Percentiles rank a stretch among this genome's conserved stretches.
phyloP scores from a whole-genome alignment of 2,113 vertebrate genomes.

The Pogonocichla stellata region DNA sequence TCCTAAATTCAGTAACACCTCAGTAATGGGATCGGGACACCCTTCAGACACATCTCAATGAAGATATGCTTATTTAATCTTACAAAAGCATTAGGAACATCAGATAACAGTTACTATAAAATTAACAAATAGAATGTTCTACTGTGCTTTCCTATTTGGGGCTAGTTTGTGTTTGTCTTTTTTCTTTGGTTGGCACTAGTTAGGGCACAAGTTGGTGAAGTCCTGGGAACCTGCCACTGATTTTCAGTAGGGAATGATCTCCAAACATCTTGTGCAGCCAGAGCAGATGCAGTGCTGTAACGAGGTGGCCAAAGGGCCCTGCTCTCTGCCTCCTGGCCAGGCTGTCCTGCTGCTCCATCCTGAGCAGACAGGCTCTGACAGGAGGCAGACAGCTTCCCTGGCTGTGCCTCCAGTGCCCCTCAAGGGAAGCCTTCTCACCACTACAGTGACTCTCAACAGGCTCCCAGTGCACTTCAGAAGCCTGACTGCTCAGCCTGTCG shows the following conservation, averaged over 20 bases:
- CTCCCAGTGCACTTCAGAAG: background rate
- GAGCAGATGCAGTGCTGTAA: background rate
- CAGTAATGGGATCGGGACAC: background rate
- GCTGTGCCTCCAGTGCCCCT: background rate
- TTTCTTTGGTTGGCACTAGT: background rate
- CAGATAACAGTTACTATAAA: background rate
- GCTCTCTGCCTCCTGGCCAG: background rate
- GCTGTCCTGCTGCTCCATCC: background rate
- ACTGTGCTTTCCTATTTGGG: background rate
- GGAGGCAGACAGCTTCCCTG: background rate
- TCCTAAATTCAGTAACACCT: background rate
- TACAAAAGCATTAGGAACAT: background rate
- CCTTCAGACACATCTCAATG: background rate
- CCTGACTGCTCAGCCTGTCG: background rate
- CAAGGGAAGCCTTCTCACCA: background rate
- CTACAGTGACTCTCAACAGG: background rate
- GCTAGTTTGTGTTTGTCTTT: background rate
- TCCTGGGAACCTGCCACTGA: background rate
- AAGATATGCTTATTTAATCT: background rate
- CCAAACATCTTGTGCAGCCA: background rate
- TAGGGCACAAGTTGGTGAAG: background rate
- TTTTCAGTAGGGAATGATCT: background rate
- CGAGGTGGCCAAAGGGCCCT: accelerated
- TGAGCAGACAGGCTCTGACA: background rate
- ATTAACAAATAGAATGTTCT: background rate